Evolutionary conservation across 2,888 invertebrate species (phyloP).

Genomic region (Miltochrista miniata): DNA sequence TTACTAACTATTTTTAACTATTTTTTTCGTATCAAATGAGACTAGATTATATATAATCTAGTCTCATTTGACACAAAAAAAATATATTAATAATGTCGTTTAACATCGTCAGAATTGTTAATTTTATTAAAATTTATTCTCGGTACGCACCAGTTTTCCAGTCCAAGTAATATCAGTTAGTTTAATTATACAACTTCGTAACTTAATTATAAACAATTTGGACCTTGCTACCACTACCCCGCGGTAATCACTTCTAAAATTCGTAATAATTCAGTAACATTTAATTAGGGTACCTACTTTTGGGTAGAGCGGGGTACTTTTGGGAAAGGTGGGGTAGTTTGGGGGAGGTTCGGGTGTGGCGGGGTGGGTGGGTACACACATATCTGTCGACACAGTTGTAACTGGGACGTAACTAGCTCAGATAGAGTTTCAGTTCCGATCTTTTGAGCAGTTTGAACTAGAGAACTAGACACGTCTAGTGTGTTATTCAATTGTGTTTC

Average conservation of each 20-base stretch:
- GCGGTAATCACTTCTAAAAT: not conserved
- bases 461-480: no score
- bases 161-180: not conserved
- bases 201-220: constrained; percentile 22
- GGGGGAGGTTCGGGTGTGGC: no score
- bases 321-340: no score
- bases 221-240: not conserved
- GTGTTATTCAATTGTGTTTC: no score
- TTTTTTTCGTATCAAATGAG: no score
- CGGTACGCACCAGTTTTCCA: not conserved
- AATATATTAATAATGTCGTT: no score
- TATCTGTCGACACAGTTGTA: not conserved
- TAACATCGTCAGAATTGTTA: no score
- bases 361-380: no score
- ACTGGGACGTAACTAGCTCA: not conserved
- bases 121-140: no score
- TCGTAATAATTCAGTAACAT: constrained; percentile 5
- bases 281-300: constrained; percentile 11
- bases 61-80: no score
- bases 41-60: no score
- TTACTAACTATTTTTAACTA: no score
- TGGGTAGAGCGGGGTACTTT: not conserved
- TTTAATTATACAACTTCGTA: constrained; percentile 26
- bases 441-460: not conserved
- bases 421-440: not conserved